Evolutionary conservation across 1,140 invertebrate species (phyloP).

Genomic region (Pachypeltis micranthus): DNA sequence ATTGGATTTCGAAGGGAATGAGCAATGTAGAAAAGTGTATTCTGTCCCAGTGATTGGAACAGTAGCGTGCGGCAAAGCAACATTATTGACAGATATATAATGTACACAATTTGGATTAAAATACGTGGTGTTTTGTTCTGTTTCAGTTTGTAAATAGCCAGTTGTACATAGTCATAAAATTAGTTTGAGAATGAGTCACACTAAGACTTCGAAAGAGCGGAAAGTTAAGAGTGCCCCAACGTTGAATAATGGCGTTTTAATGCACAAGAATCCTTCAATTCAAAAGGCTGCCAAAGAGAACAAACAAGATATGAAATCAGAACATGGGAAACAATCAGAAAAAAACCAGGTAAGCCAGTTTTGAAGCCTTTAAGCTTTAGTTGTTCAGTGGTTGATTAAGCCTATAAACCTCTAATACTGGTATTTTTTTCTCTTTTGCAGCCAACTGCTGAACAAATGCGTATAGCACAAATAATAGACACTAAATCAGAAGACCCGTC

Average conservation of each 20-base stretch:
- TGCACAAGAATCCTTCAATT: not conserved
- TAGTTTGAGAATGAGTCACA: slow-evolving; percentile 14
- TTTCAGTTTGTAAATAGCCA: slow-evolving; percentile 16
- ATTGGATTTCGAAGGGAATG: not conserved
- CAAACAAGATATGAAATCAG: slow-evolving; percentile 1
- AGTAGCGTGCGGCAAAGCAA: no score
- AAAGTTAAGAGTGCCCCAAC: slow-evolving; percentile 5
- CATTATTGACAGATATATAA: no score
- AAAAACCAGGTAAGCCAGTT: slow-evolving; percentile 5
- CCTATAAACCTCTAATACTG: not conserved
- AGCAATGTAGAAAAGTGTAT: not conserved
- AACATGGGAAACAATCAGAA: slow-evolving; percentile 9
- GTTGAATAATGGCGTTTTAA: not conserved
- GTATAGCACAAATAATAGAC: slow-evolving; percentile 57
- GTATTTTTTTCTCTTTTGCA: slow-evolving; percentile 20
- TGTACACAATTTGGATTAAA: not conserved
- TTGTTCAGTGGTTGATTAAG: not conserved
- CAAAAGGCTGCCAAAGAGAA: slow-evolving; percentile 1
- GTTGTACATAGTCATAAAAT: slow-evolving; percentile 10
- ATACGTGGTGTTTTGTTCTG: not conserved
- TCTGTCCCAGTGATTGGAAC: no score
- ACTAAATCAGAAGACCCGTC: slow-evolving; percentile 50
- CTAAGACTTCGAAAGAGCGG: slow-evolving; percentile 7
- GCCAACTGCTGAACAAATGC: slow-evolving; percentile 47
- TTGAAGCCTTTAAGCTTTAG: not conserved